Conservation (phyloP, 2,888 invertebrate species). For the Sinotaia quadrata region DNA sequence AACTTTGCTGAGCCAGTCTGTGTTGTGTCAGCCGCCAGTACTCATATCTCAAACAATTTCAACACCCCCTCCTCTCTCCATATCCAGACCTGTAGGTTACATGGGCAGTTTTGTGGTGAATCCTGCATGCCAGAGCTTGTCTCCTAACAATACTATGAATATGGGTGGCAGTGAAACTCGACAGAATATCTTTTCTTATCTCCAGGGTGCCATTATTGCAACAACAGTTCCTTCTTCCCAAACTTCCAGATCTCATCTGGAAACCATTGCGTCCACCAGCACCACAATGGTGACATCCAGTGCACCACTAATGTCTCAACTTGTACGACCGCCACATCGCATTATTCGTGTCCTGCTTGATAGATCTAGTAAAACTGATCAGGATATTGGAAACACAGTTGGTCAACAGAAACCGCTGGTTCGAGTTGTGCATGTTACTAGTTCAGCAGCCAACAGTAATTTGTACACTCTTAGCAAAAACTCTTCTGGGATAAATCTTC, state of each 20-base stretch:
- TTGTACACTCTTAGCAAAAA: too few relatives aligned
- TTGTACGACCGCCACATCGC: background rate
- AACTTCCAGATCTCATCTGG: background rate
- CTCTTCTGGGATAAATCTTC: background rate
- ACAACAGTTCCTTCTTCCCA: constrained; percentile 4
- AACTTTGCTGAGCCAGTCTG: background rate
- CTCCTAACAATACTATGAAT: background rate
- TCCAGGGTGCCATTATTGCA: constrained; percentile 7
- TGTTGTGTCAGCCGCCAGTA: constrained; percentile 10
- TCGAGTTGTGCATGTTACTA: constrained; percentile 2
- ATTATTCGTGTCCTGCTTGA: constrained; percentile 23
- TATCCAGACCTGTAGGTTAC: constrained; percentile 12
- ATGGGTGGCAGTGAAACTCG: background rate
- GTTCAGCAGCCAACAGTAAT: background rate
- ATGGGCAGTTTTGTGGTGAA: constrained; percentile 30
- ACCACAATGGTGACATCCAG: background rate
- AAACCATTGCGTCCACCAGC: background rate
- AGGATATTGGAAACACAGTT: background rate
- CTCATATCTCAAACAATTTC: constrained; percentile 2
- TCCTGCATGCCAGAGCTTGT: background rate
- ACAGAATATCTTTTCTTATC: constrained; percentile 13
- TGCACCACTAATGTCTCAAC: background rate
- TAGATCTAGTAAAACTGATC: background rate
- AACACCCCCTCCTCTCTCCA: background rate
- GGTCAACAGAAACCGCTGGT: constrained; percentile 1